Percentiles rank a stretch among this genome's conserved stretches.
Evolutionary conservation across 2,888 invertebrate species (phyloP).

Genomic region (Andrena praecox): DNA sequence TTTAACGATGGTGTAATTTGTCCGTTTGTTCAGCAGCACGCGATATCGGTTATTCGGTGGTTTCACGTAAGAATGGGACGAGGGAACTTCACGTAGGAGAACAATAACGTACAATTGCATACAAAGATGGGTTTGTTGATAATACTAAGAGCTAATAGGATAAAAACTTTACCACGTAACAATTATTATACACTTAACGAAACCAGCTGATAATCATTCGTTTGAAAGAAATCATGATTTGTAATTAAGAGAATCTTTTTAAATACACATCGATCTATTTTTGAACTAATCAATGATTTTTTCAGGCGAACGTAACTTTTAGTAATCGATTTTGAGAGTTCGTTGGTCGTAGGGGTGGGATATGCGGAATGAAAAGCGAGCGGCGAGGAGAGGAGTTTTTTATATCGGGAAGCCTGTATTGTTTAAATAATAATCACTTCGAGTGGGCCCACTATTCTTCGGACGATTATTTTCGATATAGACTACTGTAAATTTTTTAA

Average conservation of each 20-base stretch:
- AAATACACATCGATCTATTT: conserved; percentile 17
- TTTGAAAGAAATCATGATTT: background rate
- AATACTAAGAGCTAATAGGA: background rate
- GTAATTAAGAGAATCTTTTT: background rate
- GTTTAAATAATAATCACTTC: background rate
- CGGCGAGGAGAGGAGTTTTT: background rate
- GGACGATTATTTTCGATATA: background rate
- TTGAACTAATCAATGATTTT: conserved; percentile 18
- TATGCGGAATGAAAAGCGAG: background rate
- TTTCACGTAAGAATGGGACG: background rate
- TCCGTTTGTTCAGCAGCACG: conserved; percentile 41
- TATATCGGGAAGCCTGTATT: background rate
- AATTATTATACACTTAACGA: background rate
- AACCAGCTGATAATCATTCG: conserved; percentile 8
- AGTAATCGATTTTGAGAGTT: conserved; percentile 8
- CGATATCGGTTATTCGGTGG: conserved; percentile 12
- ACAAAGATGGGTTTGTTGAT: conserved; percentile 19
- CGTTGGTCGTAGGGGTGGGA: background rate
- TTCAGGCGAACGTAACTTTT: background rate
- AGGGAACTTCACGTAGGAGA: background rate
- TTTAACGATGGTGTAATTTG: conserved; percentile 44
- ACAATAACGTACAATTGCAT: conserved; percentile 2
- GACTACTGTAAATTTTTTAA: background rate
- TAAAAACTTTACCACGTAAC: conserved; percentile 2
- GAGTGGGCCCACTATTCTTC: background rate